A percentile compares a stretch with the other conserved stretches of the same genome.
These are phyloP conservation scores for Sebastes matsubarae DNA, from an alignment of 2,797 vertebrate genomes.

Conservation along the genomic window DNA sequence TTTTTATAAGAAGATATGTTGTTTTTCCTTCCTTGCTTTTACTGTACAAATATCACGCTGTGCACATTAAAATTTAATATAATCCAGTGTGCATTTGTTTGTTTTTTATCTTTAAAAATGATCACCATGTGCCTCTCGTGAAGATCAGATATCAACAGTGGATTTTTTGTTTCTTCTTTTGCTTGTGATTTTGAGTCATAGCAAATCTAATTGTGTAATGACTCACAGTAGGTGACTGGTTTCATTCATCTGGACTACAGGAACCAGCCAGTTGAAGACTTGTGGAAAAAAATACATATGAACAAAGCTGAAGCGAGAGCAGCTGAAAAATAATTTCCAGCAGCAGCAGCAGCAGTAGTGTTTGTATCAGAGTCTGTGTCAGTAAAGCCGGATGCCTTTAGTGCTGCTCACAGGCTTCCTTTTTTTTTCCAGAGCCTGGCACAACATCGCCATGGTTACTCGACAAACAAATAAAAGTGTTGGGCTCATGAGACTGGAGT, in stretches of 20 bases:
- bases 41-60: conserved; percentile 81
- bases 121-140: not conserved
- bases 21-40: conserved; percentile 72
- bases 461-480: conserved; percentile 58
- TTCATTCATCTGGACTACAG: conserved; percentile 36
- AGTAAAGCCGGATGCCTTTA: conserved; percentile 1
- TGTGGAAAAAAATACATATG: conserved; percentile 17
- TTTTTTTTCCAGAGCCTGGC: conserved; percentile 35
- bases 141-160: conserved; percentile 13
- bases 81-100: conserved; percentile 55
- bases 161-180: conserved; percentile 14
- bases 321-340: conserved; percentile 45
- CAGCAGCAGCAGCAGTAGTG: not conserved
- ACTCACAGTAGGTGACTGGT: conserved; percentile 14
- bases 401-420: conserved; percentile 23
- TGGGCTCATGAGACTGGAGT: conserved; percentile 22
- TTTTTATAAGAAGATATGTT: conserved; percentile 68
- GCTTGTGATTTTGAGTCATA: conserved; percentile 63
- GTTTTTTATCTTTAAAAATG: not conserved
- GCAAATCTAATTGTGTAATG: conserved; percentile 43
- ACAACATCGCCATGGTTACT: conserved; percentile 58
- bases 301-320: conserved; percentile 6
- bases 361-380: conserved; percentile 2
- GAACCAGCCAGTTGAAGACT: not conserved
- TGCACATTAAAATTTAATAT: conserved; percentile 85